phyloP scores from a whole-genome alignment of 2,797 vertebrate genomes.

The Siniperca obscura region DNA sequence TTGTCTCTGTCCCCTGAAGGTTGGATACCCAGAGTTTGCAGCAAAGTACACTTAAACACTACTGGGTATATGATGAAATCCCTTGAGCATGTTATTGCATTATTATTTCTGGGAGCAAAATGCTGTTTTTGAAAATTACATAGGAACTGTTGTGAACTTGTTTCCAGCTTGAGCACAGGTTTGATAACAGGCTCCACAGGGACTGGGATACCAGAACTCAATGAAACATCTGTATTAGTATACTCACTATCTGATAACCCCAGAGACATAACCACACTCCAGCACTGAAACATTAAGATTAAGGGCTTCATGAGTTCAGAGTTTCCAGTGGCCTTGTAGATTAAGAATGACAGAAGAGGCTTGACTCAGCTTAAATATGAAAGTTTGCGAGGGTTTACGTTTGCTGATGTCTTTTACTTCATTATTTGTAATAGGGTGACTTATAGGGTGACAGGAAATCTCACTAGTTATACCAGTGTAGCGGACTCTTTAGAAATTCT shows the following conservation, averaged over 20 bases:
- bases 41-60: conserved; percentile 27
- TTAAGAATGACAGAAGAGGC: conserved; percentile 32
- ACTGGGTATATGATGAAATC: conserved; percentile 10
- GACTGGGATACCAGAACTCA: conserved; percentile 12
- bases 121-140: neutral
- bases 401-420: conserved; percentile 11
- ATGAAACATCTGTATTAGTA: conserved; percentile 51
- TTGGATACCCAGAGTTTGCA: conserved; percentile 25
- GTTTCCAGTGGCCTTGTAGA: conserved; percentile 46
- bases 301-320: conserved; percentile 17
- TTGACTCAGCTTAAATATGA: conserved; percentile 37
- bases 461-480: neutral
- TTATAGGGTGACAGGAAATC: conserved; percentile 19
- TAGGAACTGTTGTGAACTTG: neutral
- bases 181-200: neutral
- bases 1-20: conserved; percentile 30
- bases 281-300: conserved; percentile 58
- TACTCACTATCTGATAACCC: conserved; percentile 55
- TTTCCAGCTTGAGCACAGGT: conserved; percentile 8
- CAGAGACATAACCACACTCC: conserved; percentile 34
- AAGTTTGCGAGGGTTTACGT: conserved; percentile 19
- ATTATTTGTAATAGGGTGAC: conserved; percentile 23
- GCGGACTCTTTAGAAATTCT: conserved; percentile 16
- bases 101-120: neutral
- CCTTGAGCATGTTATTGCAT: neutral